phyloP scores from a whole-genome alignment of 2,888 invertebrate genomes.

The Chloroclysta siterata region DNA sequence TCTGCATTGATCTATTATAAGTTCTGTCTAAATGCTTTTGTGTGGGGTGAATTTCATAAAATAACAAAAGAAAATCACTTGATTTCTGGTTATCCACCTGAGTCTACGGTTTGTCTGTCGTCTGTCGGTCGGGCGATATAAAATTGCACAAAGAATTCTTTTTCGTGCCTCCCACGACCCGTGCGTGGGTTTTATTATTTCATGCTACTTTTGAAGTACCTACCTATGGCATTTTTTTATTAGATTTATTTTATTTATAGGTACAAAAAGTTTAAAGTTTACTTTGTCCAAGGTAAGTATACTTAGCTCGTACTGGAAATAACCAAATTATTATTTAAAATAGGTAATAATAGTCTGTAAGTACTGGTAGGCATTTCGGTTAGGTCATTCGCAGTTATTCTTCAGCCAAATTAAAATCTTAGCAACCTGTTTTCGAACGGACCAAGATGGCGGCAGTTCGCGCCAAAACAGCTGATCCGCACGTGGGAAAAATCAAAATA shows the following conservation, averaged over 20 bases:
- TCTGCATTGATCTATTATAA: neutral
- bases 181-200: neutral
- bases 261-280: too few relatives aligned
- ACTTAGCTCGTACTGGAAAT: too few relatives aligned
- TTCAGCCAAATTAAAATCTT: neutral
- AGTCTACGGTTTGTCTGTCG: slow-evolving; percentile 13
- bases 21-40: slow-evolving; percentile 8
- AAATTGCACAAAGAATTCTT: slow-evolving; percentile 13
- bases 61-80: slow-evolving; percentile 23
- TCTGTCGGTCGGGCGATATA: neutral
- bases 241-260: too few relatives aligned
- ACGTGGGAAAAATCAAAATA: slow-evolving; percentile 28
- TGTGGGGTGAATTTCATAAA: slow-evolving; percentile 10
- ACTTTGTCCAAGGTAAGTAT: too few relatives aligned
- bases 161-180: slow-evolving; percentile 15
- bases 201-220: too few relatives aligned
- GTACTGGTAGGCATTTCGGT: neutral
- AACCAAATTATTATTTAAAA: too few relatives aligned
- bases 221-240: neutral
- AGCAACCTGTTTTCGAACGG: slow-evolving; percentile 16
- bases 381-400: neutral
- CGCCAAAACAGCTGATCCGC: slow-evolving; percentile 34
- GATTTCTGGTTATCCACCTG: slow-evolving; percentile 24
- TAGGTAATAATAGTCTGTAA: too few relatives aligned
- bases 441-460: slow-evolving; percentile 25